A percentile compares a stretch with the other conserved stretches of the same genome.
These are phyloP conservation scores for Dendrolimus pini DNA, from an alignment of 2,888 invertebrate species.

Conservation along the genomic window DNA sequence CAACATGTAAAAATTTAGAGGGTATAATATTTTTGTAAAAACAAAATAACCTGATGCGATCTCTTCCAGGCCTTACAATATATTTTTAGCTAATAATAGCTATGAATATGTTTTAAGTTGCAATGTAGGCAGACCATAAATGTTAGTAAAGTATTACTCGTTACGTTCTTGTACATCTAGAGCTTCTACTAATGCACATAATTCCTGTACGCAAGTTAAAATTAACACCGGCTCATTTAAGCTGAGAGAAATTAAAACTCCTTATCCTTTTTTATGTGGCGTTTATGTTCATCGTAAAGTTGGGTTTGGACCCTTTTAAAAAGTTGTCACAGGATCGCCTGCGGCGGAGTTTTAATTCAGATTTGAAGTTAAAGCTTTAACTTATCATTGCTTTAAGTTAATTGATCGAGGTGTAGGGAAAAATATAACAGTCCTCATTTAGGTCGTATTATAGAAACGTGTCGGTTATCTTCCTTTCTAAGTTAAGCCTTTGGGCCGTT, in stretches of 20 bases:
- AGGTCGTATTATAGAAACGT: too few relatives aligned
- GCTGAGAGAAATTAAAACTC: slow-evolving; percentile 67
- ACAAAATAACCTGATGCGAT: too few relatives aligned
- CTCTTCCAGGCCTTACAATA: too few relatives aligned
- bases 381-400: slow-evolving; percentile 16
- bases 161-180: neutral
- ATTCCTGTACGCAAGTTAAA: slow-evolving; percentile 48
- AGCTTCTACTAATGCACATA: slow-evolving; percentile 14
- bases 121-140: too few relatives aligned
- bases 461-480: too few relatives aligned
- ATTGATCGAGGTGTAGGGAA: slow-evolving; percentile 6
- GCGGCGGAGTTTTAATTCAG: slow-evolving; percentile 22
- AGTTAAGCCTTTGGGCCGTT: too few relatives aligned
- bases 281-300: slow-evolving; percentile 67
- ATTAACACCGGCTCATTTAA: slow-evolving; percentile 71
- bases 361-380: slow-evolving; percentile 21
- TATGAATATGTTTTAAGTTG: too few relatives aligned
- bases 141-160: too few relatives aligned
- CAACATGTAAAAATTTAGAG: too few relatives aligned
- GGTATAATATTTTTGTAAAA: too few relatives aligned
- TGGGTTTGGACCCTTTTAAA: slow-evolving; percentile 52
- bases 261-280: slow-evolving; percentile 73
- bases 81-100: too few relatives aligned
- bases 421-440: too few relatives aligned
- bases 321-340: slow-evolving; percentile 40